Evolutionary conservation across 2,888 invertebrate genomes (phyloP).

Genomic region (Platycheirus rosarum): DNA sequence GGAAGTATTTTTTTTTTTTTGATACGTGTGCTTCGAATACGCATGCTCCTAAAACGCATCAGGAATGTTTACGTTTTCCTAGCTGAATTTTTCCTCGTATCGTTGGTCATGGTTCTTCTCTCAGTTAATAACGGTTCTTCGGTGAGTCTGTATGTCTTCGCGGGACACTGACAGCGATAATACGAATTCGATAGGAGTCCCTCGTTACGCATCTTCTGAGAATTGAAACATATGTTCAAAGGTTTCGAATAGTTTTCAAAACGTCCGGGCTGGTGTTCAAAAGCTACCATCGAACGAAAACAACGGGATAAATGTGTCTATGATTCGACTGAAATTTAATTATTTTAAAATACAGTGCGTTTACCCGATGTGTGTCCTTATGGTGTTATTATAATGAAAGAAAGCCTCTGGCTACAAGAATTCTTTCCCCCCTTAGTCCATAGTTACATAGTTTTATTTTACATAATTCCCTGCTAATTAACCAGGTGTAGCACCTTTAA

Average conservation of each 20-base stretch:
- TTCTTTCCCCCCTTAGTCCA: constrained; percentile 16
- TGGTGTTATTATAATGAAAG: constrained; percentile 54
- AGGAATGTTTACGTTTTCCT: constrained; percentile 61
- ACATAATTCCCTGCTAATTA: constrained; percentile 40
- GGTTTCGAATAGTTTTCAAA: constrained; percentile 4
- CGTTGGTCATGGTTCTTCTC: constrained; percentile 43
- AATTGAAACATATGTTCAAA: constrained; percentile 57
- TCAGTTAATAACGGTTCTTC: constrained; percentile 62
- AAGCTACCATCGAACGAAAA: not conserved
- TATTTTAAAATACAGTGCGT: constrained; percentile 18
- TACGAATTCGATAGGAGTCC: constrained; percentile 1
- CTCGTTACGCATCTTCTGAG: constrained; percentile 26
- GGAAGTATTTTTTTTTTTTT: too few relatives aligned
- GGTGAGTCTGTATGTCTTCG: constrained; percentile 33
- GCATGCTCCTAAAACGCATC: constrained; percentile 35
- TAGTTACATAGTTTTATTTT: constrained; percentile 38
- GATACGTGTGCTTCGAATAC: constrained; percentile 20
- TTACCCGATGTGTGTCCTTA: constrained; percentile 22
- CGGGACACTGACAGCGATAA: constrained; percentile 7
- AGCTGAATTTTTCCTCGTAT: constrained; percentile 55
- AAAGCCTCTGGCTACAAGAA: constrained; percentile 32
- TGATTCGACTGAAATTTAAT: not conserved
- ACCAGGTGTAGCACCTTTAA: constrained; percentile 7
- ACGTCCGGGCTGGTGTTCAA: not conserved
- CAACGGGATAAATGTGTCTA: not conserved